Percentiles rank a stretch among this genome's conserved stretches.
phyloP scores from a whole-genome alignment of 2,797 vertebrate species.

The Setipinna tenuifilis region DNA sequence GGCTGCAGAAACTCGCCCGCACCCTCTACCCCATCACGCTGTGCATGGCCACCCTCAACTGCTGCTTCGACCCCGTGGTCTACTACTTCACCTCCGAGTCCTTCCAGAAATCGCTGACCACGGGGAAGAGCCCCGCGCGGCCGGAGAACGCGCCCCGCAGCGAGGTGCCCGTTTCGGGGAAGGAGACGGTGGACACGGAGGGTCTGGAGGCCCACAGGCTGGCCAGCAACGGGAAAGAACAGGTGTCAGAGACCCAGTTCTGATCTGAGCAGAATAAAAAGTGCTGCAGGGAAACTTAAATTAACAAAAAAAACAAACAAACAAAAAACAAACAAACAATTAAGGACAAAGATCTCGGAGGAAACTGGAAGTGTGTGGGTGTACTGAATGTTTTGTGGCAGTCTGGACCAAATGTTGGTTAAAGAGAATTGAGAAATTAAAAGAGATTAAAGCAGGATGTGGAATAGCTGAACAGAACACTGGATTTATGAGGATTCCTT shows the following conservation, averaged over 20 bases:
- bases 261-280: slow-evolving; percentile 68
- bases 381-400: neutral
- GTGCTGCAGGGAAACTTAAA: slow-evolving; percentile 26
- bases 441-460: slow-evolving; percentile 62
- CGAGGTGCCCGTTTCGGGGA: slow-evolving; percentile 73
- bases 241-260: slow-evolving; percentile 82
- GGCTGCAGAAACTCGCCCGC: slow-evolving; percentile 88
- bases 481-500: slow-evolving; percentile 65
- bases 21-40: slow-evolving; percentile 94
- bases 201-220: slow-evolving; percentile 61
- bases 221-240: slow-evolving; percentile 84
- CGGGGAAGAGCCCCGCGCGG: slow-evolving; percentile 82
- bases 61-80: slow-evolving; percentile 95
- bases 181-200: slow-evolving; percentile 73
- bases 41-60: slow-evolving; percentile 93
- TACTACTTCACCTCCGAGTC: slow-evolving; percentile 98
- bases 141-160: slow-evolving; percentile 86
- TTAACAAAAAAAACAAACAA: neutral
- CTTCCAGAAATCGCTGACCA: slow-evolving; percentile 94
- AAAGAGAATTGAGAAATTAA: slow-evolving; percentile 42
- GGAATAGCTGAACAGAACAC: slow-evolving; percentile 73
- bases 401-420: slow-evolving; percentile 42
- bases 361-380: slow-evolving; percentile 5
- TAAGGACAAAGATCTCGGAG: slow-evolving; percentile 15
- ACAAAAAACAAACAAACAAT: no score